Evolutionary conservation across 2,888 invertebrate species (phyloP), one percentile per base, ranked within the genome.

Genomic region (Synanthedon myopaeformis): DNA sequence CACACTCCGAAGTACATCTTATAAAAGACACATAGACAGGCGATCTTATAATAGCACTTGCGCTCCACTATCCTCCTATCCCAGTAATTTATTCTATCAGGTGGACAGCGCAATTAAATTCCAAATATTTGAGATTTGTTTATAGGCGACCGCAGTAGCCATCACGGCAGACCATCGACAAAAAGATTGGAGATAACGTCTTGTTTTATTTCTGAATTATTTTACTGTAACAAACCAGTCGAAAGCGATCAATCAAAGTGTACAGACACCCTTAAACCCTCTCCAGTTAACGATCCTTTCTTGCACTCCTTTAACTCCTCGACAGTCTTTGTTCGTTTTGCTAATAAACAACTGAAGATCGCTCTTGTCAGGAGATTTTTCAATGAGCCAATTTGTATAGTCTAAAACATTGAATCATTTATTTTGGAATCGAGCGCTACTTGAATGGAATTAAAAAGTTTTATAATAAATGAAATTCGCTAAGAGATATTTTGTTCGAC

Each of bases 331-430:
- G 67, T 66, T 76, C 69, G 60, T 75, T 78, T 76, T 74, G 69
- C 74, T 74, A 75, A 81, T 79, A 70, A 77, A 78, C 74, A 76
- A 75, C 70, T 71, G 72, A 66, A 72, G 71, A 74, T 76, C 74
- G 75, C 70, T 73, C 69, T 59, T 63, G 69, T 65, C 69, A 66
- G 69, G 62, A 61, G 63, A 74, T 76, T 77, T 79, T 75, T 76
- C 75, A 75, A 73, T 72, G 65, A 67, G 62, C 62, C 69, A 66
- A 72, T 72, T 66, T 64, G 60, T 66, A 65, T 59, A 61, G 59
- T 60, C 56, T 53, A 53, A 59, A 60, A 45, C 45, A 45, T n/a
- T 45, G 45, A 14, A 54, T 59, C 61, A 61, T 62, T 64, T 62
- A 57, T 63, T 62, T 59, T 51, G 48, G 35, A 35, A 35, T 35